phyloP scores from a whole-genome alignment of 2,113 vertebrate genomes.

The Gallinago jamesoni region DNA sequence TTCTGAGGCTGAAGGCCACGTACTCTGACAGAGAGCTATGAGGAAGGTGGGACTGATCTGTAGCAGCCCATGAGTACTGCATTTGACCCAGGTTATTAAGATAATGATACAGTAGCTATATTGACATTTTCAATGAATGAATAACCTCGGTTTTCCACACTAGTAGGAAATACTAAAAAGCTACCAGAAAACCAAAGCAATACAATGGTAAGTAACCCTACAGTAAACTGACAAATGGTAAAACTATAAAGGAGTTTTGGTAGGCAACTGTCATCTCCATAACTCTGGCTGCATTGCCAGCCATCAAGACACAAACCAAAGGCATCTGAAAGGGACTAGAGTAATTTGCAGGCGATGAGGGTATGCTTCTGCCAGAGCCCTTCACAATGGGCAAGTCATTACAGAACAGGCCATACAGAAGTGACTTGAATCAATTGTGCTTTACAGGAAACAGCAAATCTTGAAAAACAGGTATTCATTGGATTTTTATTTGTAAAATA shows the following conservation, averaged over 20 bases:
- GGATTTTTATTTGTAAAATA: background rate
- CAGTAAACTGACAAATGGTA: background rate
- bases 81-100: conserved; percentile 28
- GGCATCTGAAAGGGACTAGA: background rate
- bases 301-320: background rate
- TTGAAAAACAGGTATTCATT: background rate
- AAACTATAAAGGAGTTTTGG: background rate
- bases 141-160: background rate
- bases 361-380: background rate
- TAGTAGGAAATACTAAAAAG: background rate
- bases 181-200: background rate
- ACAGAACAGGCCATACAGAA: background rate
- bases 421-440: background rate
- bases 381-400: background rate
- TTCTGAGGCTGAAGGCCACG: background rate
- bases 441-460: background rate
- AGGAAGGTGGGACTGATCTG: background rate
- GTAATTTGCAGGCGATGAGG: background rate
- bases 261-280: background rate
- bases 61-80: background rate
- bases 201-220: background rate
- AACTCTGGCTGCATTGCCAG: background rate
- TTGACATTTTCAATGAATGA: background rate
- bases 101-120: conserved; percentile 32
- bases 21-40: background rate